These are phyloP conservation scores for Acanthochromis polyacanthus DNA, from an alignment of 2,113 vertebrate genomes.

Conservation along the genomic window DNA sequence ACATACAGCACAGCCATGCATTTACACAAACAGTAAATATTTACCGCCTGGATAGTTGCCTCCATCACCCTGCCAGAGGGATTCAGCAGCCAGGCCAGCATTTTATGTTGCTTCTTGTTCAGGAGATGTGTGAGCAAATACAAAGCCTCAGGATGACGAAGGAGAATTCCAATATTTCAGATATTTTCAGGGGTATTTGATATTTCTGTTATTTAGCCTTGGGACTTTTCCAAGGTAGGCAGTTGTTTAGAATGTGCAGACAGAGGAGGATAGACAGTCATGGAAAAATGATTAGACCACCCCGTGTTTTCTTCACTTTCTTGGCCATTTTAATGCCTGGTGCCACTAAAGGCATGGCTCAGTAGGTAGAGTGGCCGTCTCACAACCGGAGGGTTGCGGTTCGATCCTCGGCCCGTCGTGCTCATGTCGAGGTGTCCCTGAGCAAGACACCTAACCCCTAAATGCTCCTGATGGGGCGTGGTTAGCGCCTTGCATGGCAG, in stretches of 20 bases:
- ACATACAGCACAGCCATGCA: conserved; percentile 1
- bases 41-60: conserved; percentile 39
- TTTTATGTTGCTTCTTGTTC: conserved; percentile 13
- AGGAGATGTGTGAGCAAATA: background rate
- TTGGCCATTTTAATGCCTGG: too few relatives aligned
- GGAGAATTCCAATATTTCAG: conserved; percentile 10
- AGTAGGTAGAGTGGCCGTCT: too few relatives aligned
- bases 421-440: too few relatives aligned
- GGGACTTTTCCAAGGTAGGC: background rate
- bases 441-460: too few relatives aligned
- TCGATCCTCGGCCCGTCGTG: too few relatives aligned
- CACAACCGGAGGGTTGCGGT: too few relatives aligned
- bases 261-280: too few relatives aligned
- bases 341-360: too few relatives aligned
- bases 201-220: conserved; percentile 10
- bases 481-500: too few relatives aligned
- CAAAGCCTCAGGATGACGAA: conserved; percentile 1
- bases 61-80: conserved; percentile 12
- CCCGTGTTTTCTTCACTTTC: too few relatives aligned
- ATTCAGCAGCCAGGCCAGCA: conserved; percentile 21
- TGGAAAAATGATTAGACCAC: too few relatives aligned
- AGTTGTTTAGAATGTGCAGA: background rate
- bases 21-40: conserved; percentile 49
- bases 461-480: too few relatives aligned
- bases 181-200: conserved; percentile 30